Evolutionary conservation across 2,797 vertebrate species (phyloP), one percentile per base, ranked within the genome.

Genomic region (Takifugu ocellatus): DNA sequence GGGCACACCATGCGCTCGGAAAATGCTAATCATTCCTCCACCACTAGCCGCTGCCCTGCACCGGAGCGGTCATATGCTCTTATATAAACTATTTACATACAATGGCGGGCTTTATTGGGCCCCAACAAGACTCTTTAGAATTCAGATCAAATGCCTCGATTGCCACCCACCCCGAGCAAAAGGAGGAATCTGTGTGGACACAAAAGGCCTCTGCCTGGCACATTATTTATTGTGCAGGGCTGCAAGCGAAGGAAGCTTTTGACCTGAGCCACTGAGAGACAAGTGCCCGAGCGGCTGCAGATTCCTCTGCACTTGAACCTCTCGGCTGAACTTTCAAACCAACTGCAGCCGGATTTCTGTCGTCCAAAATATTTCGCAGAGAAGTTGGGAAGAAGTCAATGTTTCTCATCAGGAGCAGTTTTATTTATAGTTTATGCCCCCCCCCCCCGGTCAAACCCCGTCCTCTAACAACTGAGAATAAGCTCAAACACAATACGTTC

Each of bases 51-150:
- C 90, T 92, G 89, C 93, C 94, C 92, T 93, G 93, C 92, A 91
- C 94, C 92, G 86, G 80, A 88, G 91, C 87, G 87, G 94, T 97
- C 96, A 97, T 96, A 96, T 94, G 94, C 91, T 93, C 93, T 94
- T 94, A 93, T 94, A 95, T 94, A 95, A 93, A 92, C 89, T 83
- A 92, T 94, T 95, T 93, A 84, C 93, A 94, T 94, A 98, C 96
- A 98, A 98, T 93, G 86, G 91, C 33, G 56, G 76, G 90, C 92
- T 93, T 97, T 95, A 93, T 92, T 89, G 68, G 54, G 87, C 68
- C 70, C 86, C 87, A 97, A 97, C 94, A 98, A 97, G 93, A 92
- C 93, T 91, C 93, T 95, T 94, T 92, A 94, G 93, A 94, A 96
- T 97, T 98, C 94, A 92, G 92, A 94, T 94, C 93, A 94, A 95